A percentile compares a stretch with the other conserved stretches of the same genome.
Conservation (phyloP, 1,140 invertebrate species). For the Macrobrachium nipponense region DNA sequence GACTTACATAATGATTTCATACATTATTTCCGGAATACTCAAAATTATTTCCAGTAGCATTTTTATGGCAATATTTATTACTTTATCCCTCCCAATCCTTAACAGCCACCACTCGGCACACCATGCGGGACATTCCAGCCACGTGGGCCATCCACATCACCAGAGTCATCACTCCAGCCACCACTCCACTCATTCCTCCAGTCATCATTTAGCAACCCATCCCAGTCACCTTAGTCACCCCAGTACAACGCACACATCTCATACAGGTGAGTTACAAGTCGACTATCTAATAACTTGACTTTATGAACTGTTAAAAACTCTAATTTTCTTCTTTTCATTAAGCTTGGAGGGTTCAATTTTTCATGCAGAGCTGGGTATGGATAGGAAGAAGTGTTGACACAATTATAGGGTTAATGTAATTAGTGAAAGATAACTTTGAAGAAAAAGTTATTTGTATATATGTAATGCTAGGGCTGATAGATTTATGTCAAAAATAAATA, state of each 20-base stretch:
- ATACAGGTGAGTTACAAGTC: conserved; percentile 24
- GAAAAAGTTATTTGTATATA: too few relatives aligned
- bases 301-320: too few relatives aligned
- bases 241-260: conserved; percentile 25
- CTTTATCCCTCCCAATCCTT: not conserved
- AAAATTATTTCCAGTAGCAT: not conserved
- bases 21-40: not conserved
- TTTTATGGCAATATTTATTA: not conserved
- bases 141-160: conserved; percentile 46
- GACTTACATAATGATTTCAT: not conserved
- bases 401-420: too few relatives aligned
- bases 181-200: conserved; percentile 48
- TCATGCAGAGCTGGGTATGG: too few relatives aligned
- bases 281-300: not conserved
- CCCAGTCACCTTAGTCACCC: conserved; percentile 22
- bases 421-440: too few relatives aligned
- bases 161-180: conserved; percentile 45
- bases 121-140: conserved; percentile 38
- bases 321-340: too few relatives aligned
- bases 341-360: too few relatives aligned
- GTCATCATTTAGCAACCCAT: conserved; percentile 40
- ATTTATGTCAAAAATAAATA: too few relatives aligned
- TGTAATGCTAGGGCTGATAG: too few relatives aligned
- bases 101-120: conserved; percentile 49
- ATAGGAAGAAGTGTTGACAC: too few relatives aligned